Base-by-base conservation (phyloP, 2,113 vertebrate genomes). In the Seriola dumerili region DNA sequence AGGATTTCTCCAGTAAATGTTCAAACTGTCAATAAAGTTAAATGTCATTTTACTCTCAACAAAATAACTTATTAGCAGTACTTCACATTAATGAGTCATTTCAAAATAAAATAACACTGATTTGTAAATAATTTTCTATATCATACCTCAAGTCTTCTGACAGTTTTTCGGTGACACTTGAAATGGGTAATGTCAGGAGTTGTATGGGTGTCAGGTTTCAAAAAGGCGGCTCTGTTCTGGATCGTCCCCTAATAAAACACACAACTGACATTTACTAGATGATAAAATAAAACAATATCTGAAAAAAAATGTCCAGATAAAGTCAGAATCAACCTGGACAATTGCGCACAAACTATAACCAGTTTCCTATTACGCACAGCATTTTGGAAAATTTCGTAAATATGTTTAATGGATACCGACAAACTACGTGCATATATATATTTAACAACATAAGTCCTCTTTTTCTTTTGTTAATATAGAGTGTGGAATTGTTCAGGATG, bases 91-190 rank as follows among this genome's bases (percentile, higher is more conserved):
- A 11, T 19, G 8, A 32, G 34, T 23, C 9, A 4, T 64, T 52
- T 55, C 6, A 44, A 0, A 42, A 40, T 57, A 65, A 72, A 77
- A 82, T 55, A 17, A 7, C 21, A 58, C 5, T 55, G 5, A n/a
- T 59, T 73, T 83, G 36, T 64, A 64, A 78, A 73, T 62, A n/a
- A 73, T 69, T 74, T 69, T 81, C 72, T 36, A 48, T 21, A 57
- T 81, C 89, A 67, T 95, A 98, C 97, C 97, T 98, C 97, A 97
- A 94, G 96, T 95, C 94, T 96, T 91, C 92, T 93, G 90, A 96
- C 94, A 95, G 96, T 95, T 94, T 93, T 90, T 95, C 94, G 94
- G 95, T 95, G 96, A 95, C 95, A 95, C 96, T 94, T 95, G 96
- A 96, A 96, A 96, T 90, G 93, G 95, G 96, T 96, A 94, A 94